Percentiles rank a stretch among this genome's conserved stretches.
phyloP scores from a whole-genome alignment of 2,888 invertebrate species.

The Tolmerus cingulatus region DNA sequence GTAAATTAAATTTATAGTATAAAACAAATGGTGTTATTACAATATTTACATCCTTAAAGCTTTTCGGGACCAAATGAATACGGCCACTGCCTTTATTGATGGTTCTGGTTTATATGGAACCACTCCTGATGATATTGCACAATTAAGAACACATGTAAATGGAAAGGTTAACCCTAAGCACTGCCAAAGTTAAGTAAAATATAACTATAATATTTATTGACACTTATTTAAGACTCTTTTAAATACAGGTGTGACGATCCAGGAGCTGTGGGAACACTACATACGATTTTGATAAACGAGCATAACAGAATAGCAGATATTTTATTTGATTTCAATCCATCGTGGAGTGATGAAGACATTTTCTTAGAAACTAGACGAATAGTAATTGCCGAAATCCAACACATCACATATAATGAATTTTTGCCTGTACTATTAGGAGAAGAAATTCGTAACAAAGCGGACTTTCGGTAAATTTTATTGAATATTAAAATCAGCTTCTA shows the following conservation, averaged over 20 bases:
- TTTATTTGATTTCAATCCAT: constrained; percentile 74
- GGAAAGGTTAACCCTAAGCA: constrained; percentile 75
- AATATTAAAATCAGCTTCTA: not conserved
- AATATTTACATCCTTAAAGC: not conserved
- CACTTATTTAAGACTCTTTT: not conserved
- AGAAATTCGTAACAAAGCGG: constrained; percentile 60
- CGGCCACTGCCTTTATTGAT: constrained; percentile 83
- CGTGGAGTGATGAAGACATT: constrained; percentile 81
- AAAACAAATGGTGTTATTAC: not conserved
- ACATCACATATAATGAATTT: constrained; percentile 85
- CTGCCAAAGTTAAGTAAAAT: constrained; percentile 65
- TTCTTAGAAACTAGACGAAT: constrained; percentile 80
- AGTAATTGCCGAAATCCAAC: constrained; percentile 81
- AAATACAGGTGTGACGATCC: constrained; percentile 68
- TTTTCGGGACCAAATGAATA: constrained; percentile 80
- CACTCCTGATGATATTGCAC: constrained; percentile 74
- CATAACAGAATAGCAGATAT: constrained; percentile 81
- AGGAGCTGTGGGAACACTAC: constrained; percentile 75
- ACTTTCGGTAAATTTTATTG: constrained; percentile 66
- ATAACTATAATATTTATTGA: not conserved
- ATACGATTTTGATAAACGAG: constrained; percentile 76
- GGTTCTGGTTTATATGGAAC: constrained; percentile 84
- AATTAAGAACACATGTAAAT: constrained; percentile 73
- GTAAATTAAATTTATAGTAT: constrained; percentile 61
- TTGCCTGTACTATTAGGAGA: constrained; percentile 77